Evolutionary conservation across 2,888 invertebrate species (phyloP), one percentile per base, ranked within the genome.

Genomic region (Tolmerus cingulatus): DNA sequence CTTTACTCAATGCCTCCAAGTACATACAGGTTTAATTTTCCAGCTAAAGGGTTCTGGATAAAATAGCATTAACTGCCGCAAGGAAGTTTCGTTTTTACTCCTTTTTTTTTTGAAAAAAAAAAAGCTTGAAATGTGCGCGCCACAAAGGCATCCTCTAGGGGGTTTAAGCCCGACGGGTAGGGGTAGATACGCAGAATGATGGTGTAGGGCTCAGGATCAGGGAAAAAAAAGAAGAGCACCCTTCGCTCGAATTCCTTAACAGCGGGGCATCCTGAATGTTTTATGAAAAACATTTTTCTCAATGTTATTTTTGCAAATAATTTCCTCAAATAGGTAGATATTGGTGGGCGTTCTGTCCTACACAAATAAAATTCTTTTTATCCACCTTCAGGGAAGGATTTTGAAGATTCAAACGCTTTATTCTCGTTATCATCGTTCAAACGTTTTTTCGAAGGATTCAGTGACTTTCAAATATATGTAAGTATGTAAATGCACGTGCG

Each of bases 41-140:
- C 81, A 81, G 51, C 27, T 81, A 81, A 81, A 81, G 55, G 51
- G 81, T 78, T 78, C 78, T 23, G 40, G 40, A 23, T 78, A 40
- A 78, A 78, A 78, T 43, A 43, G 43, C 78, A 78, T 78, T 40
- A 37, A 78, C 40, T 78, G 78, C 78, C 78, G 78, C 78, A 78
- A 78, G 78, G 78, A 78, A 78, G 23, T 78, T 78, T 43, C 43
- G 5, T 23, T 40, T 78, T 46, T 46, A 46, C 12, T 14, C 30
- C 30, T 30, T 30, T 12, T 66, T 14, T 27, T 66, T 66, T 66
- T 23, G 0, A 9, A 23, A 57, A 57, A 57, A 66, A 57, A n/a
- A 8, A 2, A 66, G 55, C 55, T 55, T 55, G 5, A 66, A 66
- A 66, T 23, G 23, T 23, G 27, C 66, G 12, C 66, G 23, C 66